Evolutionary conservation across 2,888 invertebrate species (phyloP).

Genomic region (Yponomeuta sedellus): DNA sequence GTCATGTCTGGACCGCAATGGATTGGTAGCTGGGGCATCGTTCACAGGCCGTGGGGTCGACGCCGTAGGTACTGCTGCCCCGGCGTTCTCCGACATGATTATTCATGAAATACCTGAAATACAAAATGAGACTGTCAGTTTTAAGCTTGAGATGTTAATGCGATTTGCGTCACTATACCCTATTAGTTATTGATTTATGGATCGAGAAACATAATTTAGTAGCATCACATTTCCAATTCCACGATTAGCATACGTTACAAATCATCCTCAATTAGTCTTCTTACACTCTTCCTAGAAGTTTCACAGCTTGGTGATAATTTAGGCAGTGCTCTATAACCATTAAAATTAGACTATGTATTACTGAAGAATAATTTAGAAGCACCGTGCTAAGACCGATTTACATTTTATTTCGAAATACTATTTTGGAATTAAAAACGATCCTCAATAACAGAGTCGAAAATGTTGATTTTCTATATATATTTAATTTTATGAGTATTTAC

Average conservation of each 20-base stretch:
- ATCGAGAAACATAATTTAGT: conserved; percentile 67
- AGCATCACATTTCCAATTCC: conserved; percentile 52
- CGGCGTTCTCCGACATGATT: conserved; percentile 70
- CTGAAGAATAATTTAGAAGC: not conserved
- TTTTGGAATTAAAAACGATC: not conserved
- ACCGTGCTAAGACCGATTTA: not conserved
- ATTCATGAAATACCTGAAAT: conserved; percentile 53
- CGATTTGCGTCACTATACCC: not conserved
- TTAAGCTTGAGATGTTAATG: not conserved
- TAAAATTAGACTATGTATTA: conserved; percentile 31
- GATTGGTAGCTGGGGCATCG: conserved; percentile 61
- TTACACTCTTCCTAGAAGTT: conserved; percentile 17
- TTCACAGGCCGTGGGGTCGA: conserved; percentile 68
- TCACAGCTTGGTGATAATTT: conserved; percentile 22
- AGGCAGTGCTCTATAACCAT: conserved; percentile 23
- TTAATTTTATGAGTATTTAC: too few species aligned
- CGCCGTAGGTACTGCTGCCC: conserved; percentile 63
- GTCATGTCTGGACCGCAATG: conserved; percentile 75
- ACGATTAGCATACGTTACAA: conserved; percentile 18
- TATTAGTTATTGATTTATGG: conserved; percentile 66
- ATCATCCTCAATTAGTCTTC: conserved; percentile 2
- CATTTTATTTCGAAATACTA: not conserved
- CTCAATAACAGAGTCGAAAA: too few species aligned
- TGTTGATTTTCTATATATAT: too few species aligned
- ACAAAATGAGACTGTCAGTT: conserved; percentile 25